phyloP scores from a whole-genome alignment of 2,113 vertebrate genomes.

The Upupa epops region DNA sequence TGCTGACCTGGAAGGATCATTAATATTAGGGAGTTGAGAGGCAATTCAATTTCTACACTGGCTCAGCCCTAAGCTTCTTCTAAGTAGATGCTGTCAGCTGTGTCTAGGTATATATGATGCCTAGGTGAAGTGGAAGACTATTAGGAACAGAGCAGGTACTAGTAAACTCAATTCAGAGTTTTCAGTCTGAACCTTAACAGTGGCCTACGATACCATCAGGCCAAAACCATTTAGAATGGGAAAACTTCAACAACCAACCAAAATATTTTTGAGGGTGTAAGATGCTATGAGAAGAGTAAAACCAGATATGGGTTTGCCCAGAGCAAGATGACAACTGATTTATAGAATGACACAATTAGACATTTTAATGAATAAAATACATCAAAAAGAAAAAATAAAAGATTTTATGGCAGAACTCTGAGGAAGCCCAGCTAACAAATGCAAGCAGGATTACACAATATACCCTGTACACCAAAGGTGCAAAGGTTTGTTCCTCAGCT shows the following conservation, averaged over 20 bases:
- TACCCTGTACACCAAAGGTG: neutral
- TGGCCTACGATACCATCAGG: neutral
- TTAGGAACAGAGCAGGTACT: neutral
- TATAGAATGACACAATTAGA: neutral
- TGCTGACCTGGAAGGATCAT: conserved; percentile 61
- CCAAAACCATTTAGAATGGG: neutral
- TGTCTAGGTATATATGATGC: conserved; percentile 25
- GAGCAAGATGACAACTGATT: neutral
- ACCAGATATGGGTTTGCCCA: neutral
- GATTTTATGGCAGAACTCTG: neutral
- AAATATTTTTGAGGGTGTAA: neutral
- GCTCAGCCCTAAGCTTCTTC: neutral
- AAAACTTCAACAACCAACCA: neutral
- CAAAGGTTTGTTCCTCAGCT: conserved; percentile 70
- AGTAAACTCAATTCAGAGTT: conserved; percentile 23
- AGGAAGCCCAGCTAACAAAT: neutral
- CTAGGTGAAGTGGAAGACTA: conserved; percentile 13
- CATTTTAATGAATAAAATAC: neutral
- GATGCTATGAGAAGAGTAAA: neutral
- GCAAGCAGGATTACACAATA: neutral
- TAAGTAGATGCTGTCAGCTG: conserved; percentile 55
- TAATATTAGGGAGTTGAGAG: conserved; percentile 46
- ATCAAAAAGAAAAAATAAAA: neutral
- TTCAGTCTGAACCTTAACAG: neutral
- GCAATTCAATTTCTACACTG: conserved; percentile 51